These are phyloP conservation scores for Muscicapa adusta DNA, from an alignment of 2,113 vertebrate species.

Conservation along the genomic window DNA sequence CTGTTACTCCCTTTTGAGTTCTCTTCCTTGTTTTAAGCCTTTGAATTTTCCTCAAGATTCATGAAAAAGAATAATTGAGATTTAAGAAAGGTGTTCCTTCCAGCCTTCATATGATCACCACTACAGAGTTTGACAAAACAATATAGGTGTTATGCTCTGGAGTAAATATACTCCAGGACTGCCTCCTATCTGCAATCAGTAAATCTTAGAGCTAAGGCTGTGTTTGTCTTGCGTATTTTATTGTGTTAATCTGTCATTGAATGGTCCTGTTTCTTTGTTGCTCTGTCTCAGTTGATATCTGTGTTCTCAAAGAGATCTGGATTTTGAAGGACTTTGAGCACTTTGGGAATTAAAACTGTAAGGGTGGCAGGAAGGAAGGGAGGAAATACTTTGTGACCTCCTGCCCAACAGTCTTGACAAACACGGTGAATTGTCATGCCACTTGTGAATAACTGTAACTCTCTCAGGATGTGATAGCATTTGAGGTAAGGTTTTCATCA, in stretches of 20 bases:
- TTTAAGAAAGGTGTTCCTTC: neutral
- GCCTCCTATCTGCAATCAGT: neutral
- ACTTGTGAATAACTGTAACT: neutral
- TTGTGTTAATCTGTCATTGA: neutral
- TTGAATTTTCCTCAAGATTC: neutral
- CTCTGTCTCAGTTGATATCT: neutral
- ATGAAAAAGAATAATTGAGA: neutral
- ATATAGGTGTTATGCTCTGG: neutral
- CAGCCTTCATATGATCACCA: neutral
- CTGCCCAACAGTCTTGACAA: neutral
- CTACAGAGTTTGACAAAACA: neutral
- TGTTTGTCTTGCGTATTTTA: neutral
- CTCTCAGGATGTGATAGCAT: neutral
- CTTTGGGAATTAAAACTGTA: neutral
- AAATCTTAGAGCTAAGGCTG: neutral
- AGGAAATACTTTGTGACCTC: neutral
- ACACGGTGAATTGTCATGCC: neutral
- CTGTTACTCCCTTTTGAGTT: neutral
- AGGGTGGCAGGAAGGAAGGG: neutral
- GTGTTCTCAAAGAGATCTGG: neutral
- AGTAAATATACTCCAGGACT: neutral
- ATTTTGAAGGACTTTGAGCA: neutral
- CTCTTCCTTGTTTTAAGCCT: neutral
- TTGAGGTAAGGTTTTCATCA: neutral
- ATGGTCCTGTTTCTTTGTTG: neutral